phyloP scores from a whole-genome alignment of 2,113 vertebrate genomes.

The Corythoichthys haematopterus region DNA sequence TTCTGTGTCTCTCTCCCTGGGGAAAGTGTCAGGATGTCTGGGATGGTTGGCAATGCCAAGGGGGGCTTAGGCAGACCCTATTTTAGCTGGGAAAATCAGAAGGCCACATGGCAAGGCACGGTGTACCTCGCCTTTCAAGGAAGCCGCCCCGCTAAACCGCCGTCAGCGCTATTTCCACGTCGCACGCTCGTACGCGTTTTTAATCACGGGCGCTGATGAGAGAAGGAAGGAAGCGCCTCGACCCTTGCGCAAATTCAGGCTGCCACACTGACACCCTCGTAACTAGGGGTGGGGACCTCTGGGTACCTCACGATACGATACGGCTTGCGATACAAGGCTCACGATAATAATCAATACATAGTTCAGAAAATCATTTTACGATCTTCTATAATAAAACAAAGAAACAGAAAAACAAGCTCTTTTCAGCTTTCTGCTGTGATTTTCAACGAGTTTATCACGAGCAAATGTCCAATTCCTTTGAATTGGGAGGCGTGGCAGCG shows the following conservation, averaged over 20 bases:
- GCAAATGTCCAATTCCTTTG: too few relatives aligned
- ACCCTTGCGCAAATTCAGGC: conserved; percentile 35
- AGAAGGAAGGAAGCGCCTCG: conserved; percentile 53
- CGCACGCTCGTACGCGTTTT: conserved; percentile 64
- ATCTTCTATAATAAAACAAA: too few relatives aligned
- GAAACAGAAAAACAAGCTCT: too few relatives aligned
- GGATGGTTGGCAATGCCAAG: conserved; percentile 78
- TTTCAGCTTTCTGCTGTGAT: too few relatives aligned
- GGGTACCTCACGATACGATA: too few relatives aligned
- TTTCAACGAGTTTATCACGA: too few relatives aligned
- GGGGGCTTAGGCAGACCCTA: conserved; percentile 75
- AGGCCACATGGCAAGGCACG: conserved; percentile 72
- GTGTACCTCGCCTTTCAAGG: conserved; percentile 76
- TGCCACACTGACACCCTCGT: conserved; percentile 41
- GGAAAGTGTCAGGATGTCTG: conserved; percentile 80
- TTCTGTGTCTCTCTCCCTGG: conserved; percentile 73
- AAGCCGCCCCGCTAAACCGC: conserved; percentile 65
- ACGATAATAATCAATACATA: too few relatives aligned
- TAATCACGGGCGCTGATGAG: conserved; percentile 66
- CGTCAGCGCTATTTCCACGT: conserved; percentile 76
- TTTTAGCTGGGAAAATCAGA: conserved; percentile 81
- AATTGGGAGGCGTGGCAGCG: too few relatives aligned
- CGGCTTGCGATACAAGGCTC: too few relatives aligned
- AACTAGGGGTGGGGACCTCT: too few relatives aligned
- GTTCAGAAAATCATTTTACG: too few relatives aligned